Conservation (phyloP, 2,113 vertebrate species). For the Callocephalon fimbriatum region DNA sequence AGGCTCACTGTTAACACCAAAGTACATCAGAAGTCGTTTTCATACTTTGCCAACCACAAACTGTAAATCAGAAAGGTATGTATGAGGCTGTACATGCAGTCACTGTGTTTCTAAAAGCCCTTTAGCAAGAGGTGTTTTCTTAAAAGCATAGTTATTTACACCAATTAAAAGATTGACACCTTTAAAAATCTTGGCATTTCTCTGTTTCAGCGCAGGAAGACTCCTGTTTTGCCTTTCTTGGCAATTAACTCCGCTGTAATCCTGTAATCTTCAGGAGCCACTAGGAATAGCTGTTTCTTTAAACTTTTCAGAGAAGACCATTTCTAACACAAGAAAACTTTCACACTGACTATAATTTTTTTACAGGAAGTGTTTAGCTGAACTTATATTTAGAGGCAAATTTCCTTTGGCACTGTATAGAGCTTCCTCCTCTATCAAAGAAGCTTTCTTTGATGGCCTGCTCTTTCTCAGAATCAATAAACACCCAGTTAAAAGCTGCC, state of each 20-base stretch:
- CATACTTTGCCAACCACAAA: not conserved
- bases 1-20: not conserved
- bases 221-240: not conserved
- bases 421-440: not conserved
- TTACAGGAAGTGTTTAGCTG: not conserved
- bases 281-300: not conserved
- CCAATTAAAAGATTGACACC: not conserved
- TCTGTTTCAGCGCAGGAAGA: not conserved
- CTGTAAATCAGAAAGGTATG: accelerated
- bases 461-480: not conserved
- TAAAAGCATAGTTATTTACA: not conserved
- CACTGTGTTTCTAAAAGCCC: not conserved
- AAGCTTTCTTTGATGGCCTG: not conserved
- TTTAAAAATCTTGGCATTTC: not conserved
- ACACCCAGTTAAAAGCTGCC: not conserved
- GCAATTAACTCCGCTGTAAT: not conserved
- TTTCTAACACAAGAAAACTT: not conserved
- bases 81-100: not conserved
- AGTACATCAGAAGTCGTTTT: not conserved
- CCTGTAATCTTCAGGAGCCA: not conserved
- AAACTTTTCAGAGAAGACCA: not conserved
- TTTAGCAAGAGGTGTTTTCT: not conserved
- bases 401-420: not conserved
- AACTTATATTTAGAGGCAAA: not conserved
- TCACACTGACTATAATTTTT: not conserved